Percentiles rank a stretch among this genome's conserved stretches.
phyloP scores from a whole-genome alignment of 2,113 vertebrate species.

The Callospermophilus lateralis region DNA sequence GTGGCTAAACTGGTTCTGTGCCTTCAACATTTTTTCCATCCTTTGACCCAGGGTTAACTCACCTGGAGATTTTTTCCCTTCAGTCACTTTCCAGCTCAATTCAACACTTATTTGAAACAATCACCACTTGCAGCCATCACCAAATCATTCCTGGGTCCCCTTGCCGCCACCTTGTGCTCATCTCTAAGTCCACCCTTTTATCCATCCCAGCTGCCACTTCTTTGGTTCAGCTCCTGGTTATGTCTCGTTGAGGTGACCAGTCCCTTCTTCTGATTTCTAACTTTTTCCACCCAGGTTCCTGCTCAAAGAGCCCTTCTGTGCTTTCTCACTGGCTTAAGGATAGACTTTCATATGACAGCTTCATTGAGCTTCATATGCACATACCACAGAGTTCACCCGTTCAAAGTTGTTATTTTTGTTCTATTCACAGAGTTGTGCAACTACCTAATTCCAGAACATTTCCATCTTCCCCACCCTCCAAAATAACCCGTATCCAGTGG shows the following conservation, averaged over 20 bases:
- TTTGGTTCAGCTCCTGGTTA: background rate
- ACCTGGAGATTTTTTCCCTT: background rate
- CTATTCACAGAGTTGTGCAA: background rate
- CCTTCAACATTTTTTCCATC: background rate
- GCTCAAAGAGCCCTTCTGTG: background rate
- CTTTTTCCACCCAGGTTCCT: too few species aligned
- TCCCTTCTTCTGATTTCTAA: background rate
- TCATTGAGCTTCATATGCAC: background rate
- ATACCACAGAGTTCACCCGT: background rate
- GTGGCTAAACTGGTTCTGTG: background rate
- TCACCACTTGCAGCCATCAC: background rate
- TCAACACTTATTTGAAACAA: background rate
- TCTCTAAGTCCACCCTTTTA: background rate
- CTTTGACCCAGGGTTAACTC: background rate
- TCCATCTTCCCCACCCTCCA: rapidly evolving
- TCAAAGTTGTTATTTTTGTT: background rate
- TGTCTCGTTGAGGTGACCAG: background rate
- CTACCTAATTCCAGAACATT: background rate
- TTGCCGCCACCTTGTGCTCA: background rate
- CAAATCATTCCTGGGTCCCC: background rate
- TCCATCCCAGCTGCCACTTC: background rate
- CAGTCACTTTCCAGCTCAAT: background rate
- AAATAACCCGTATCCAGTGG: background rate
- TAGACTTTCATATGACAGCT: background rate
- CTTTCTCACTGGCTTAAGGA: background rate